Percentiles rank a stretch among this genome's conserved stretches.
Conservation (phyloP, 2,797 vertebrate species). For the Xenentodon cancila region DNA sequence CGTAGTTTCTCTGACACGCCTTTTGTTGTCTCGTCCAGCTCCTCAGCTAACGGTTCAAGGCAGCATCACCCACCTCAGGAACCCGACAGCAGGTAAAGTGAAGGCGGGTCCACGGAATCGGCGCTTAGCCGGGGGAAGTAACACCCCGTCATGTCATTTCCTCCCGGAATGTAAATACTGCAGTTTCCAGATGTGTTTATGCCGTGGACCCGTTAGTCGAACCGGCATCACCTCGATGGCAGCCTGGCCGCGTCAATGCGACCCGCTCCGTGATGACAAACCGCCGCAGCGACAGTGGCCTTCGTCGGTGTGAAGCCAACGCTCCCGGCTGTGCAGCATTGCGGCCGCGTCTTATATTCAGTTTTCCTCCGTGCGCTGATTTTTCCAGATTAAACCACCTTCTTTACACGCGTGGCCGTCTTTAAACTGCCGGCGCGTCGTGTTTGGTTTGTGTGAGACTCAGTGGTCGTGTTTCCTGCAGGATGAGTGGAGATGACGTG, state of each 20-base stretch:
- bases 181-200: background rate
- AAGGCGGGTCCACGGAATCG: conserved; percentile 5
- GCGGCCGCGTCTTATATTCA: conserved; percentile 13
- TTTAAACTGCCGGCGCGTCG: background rate
- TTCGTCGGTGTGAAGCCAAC: conserved; percentile 38
- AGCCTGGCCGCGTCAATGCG: too few species aligned
- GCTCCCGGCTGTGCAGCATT: background rate
- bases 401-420: background rate
- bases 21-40: conserved; percentile 68
- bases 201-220: too few species aligned
- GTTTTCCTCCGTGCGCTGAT: background rate
- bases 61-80: conserved; percentile 38
- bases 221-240: too few species aligned
- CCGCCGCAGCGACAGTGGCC: conserved; percentile 47
- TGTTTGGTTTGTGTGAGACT: conserved; percentile 5
- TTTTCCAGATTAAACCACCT: background rate
- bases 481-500: conserved; percentile 89
- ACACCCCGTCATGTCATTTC: conserved; percentile 53
- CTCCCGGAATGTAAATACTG: background rate
- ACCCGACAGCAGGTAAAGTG: background rate
- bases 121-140: conserved; percentile 23
- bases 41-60: conserved; percentile 41
- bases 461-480: conserved; percentile 48
- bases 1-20: conserved; percentile 56
- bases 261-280: too few species aligned